A percentile compares a stretch with the other conserved stretches of the same genome.
These are phyloP conservation scores for Centropus unirufus DNA, from an alignment of 2,113 vertebrate species.

Conservation along the genomic window DNA sequence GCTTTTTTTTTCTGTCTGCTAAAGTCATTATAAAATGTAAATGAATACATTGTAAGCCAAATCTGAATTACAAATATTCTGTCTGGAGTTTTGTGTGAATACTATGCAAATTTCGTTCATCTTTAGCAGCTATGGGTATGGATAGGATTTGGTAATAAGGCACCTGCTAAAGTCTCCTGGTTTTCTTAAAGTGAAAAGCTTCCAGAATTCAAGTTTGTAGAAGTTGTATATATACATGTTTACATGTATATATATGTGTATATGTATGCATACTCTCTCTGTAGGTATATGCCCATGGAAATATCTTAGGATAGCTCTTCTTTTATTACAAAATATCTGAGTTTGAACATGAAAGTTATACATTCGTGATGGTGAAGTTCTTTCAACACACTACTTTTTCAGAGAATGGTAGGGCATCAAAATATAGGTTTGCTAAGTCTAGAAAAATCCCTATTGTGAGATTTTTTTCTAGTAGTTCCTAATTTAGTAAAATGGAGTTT, in stretches of 20 bases:
- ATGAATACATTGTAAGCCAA: constrained; percentile 51
- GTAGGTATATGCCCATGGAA: background rate
- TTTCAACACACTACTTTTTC: background rate
- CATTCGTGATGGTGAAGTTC: background rate
- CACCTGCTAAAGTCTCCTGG: background rate
- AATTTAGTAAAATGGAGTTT: background rate
- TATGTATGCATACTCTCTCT: background rate
- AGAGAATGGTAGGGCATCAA: background rate
- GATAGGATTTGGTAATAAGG: constrained; percentile 9
- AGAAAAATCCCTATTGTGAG: background rate
- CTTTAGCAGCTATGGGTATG: constrained; percentile 27
- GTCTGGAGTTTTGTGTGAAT: constrained; percentile 25
- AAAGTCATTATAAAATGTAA: constrained; percentile 70
- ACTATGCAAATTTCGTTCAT: constrained; percentile 48
- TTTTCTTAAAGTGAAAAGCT: background rate
- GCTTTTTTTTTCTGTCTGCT: background rate
- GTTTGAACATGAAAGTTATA: background rate
- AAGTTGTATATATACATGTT: background rate
- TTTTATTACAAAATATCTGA: background rate
- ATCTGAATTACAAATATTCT: constrained; percentile 66
- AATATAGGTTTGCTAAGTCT: background rate
- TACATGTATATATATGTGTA: fast-evolving
- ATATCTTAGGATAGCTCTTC: background rate
- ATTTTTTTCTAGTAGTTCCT: background rate
- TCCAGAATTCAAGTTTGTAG: background rate